Conservation (phyloP, 2,888 invertebrate genomes). For the Zygothrica quintamaculata region DNA sequence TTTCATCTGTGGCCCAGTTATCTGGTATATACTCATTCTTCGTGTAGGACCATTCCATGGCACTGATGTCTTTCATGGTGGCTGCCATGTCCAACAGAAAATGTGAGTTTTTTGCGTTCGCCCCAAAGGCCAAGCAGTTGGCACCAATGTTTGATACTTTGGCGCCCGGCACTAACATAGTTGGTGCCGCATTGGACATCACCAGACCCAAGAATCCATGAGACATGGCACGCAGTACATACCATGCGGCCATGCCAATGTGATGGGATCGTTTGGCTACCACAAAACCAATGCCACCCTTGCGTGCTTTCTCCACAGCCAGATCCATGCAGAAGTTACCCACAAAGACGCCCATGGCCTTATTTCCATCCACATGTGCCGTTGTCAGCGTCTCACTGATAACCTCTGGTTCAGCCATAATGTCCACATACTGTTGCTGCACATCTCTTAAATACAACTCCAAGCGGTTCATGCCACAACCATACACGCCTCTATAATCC, state of each 20-base stretch:
- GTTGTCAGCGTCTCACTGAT: conserved; percentile 40
- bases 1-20: conserved; percentile 48
- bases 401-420: conserved; percentile 43
- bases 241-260: conserved; percentile 64
- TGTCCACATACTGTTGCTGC: conserved; percentile 34
- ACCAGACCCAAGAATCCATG: conserved; percentile 48
- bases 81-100: conserved; percentile 57
- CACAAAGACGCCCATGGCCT: conserved; percentile 55
- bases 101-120: conserved; percentile 32
- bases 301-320: conserved; percentile 53
- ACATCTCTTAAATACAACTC: conserved; percentile 52
- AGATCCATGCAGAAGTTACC: conserved; percentile 66
- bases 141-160: conserved; percentile 39
- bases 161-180: conserved; percentile 41
- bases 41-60: conserved; percentile 48
- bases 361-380: conserved; percentile 58
- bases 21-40: conserved; percentile 45
- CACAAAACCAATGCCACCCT: conserved; percentile 55
- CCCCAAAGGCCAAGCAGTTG: conserved; percentile 60
- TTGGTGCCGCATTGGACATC: conserved; percentile 48
- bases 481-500: conserved; percentile 54
- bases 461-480: conserved; percentile 51
- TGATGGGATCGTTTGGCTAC: conserved; percentile 60
- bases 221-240: conserved; percentile 53
- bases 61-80: conserved; percentile 46